Percentiles rank a stretch among this genome's conserved stretches.
Evolutionary conservation across 1,140 invertebrate genomes (phyloP).

Genomic region (Rhopalosiphum maidis): DNA sequence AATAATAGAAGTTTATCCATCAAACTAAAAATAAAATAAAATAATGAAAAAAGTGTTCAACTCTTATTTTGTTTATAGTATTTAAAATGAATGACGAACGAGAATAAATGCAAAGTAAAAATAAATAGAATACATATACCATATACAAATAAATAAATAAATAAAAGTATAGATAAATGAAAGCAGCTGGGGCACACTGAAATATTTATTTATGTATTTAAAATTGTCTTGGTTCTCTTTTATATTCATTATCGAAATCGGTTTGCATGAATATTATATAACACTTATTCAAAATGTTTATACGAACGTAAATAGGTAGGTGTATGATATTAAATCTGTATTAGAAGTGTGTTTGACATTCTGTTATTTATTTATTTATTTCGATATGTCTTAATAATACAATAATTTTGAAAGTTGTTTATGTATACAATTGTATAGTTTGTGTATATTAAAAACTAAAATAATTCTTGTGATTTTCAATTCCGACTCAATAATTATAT

Average conservation of each 20-base stretch:
- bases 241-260: background rate
- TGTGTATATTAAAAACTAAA: background rate
- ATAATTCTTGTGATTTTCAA: background rate
- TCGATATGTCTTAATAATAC: background rate
- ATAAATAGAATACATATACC: background rate
- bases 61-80: background rate
- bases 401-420: background rate
- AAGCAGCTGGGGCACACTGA: background rate
- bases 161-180: background rate
- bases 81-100: background rate
- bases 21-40: background rate
- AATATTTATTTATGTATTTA: constrained; percentile 7
- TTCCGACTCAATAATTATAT: too few relatives aligned
- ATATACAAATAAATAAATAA: background rate
- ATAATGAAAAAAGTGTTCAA: background rate
- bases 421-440: background rate
- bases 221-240: background rate
- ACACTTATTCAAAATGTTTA: background rate
- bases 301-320: background rate
- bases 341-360: background rate
- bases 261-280: background rate
- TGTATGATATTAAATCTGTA: background rate
- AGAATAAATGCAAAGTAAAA: background rate
- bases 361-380: constrained; percentile 19
- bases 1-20: background rate